A percentile compares a stretch with the other conserved stretches of the same genome.
These are phyloP conservation scores for Mastacembelus armatus DNA, from an alignment of 2,797 vertebrate species.

Conservation along the genomic window DNA sequence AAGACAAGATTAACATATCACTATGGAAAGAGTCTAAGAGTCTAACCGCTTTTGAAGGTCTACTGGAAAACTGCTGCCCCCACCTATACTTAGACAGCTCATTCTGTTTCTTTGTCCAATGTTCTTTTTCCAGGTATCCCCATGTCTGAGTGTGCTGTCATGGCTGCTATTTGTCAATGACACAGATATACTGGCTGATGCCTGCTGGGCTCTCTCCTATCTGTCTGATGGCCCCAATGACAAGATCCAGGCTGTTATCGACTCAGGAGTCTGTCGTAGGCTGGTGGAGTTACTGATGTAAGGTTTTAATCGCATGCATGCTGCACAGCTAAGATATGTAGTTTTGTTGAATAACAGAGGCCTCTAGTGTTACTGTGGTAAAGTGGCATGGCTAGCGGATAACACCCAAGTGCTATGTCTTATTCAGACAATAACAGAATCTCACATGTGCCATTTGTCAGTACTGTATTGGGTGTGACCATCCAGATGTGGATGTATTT, in stretches of 20 bases:
- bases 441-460: background rate
- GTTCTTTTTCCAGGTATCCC: slow-evolving; percentile 87
- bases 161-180: slow-evolving; percentile 97
- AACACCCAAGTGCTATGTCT: background rate
- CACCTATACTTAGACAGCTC: background rate
- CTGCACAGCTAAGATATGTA: background rate
- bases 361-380: background rate
- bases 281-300: slow-evolving; percentile 96
- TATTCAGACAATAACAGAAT: background rate
- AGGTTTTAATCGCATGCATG: slow-evolving; percentile 65
- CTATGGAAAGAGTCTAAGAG: slow-evolving; percentile 46
- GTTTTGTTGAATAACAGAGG: slow-evolving; percentile 14
- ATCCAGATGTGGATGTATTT: slow-evolving; percentile 3
- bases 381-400: no score
- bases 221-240: slow-evolving; percentile 97
- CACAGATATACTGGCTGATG: slow-evolving; percentile 95
- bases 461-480: background rate
- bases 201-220: slow-evolving; percentile 98
- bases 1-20: slow-evolving; percentile 42
- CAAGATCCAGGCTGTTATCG: slow-evolving; percentile 98
- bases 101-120: background rate
- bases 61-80: slow-evolving; percentile 1
- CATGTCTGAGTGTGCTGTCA: slow-evolving; percentile 94
- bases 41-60: slow-evolving; percentile 46
- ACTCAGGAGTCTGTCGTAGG: slow-evolving; percentile 96